Conservation (phyloP, 1,140 invertebrate species). For the Glossosoma conforme region DNA sequence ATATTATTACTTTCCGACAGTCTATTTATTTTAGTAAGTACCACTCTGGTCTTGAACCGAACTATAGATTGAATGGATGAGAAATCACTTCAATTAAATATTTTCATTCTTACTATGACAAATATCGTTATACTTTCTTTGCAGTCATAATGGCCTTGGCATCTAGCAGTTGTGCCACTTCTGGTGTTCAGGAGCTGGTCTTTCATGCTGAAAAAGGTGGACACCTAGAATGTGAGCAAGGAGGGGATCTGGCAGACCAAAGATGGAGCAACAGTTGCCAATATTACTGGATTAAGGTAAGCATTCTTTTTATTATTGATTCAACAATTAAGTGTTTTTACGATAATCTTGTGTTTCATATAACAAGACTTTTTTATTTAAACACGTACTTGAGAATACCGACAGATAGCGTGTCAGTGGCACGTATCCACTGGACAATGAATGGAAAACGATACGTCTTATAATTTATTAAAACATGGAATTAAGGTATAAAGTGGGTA, state of each 20-base stretch:
- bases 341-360: conserved; percentile 1
- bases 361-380: conserved; percentile 4
- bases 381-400: conserved; percentile 7
- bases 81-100: no score
- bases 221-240: not conserved
- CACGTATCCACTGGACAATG: conserved; percentile 1
- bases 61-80: no score
- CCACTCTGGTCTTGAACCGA: no score
- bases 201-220: not conserved
- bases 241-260: not conserved
- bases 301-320: not conserved
- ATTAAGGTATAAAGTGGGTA: no score
- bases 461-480: conserved; percentile 1
- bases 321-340: not conserved
- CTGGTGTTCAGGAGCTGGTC: no score
- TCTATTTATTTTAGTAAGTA: no score
- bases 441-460: conserved; percentile 3
- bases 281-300: not conserved
- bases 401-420: no score
- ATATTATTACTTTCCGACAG: no score
- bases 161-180: not conserved
- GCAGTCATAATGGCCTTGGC: not conserved
- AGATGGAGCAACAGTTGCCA: not conserved
- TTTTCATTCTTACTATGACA: no score
- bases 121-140: not conserved